Base-by-base conservation (phyloP, 1,140 invertebrate species). In the Acyrthosiphon pisum region DNA sequence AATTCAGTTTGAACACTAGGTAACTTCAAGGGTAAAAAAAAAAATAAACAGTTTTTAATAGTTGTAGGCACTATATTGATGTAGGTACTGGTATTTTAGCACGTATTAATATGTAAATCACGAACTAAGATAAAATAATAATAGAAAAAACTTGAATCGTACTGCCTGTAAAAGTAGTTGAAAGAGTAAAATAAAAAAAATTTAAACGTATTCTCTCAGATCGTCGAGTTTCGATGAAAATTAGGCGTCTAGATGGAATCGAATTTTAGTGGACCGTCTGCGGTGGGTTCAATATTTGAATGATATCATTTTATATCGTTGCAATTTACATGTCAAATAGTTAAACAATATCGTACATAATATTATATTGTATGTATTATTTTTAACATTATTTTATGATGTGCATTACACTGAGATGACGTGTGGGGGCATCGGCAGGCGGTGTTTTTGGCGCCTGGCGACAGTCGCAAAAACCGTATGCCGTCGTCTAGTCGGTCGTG, bases 391-490 rank as follows among this genome's bases (percentile, higher is more conserved):
- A 68, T n/a, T 3, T 4, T 14, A 30, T 30, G 26, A 56, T 23
- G 60, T 30, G 26, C 30, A 30, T n/a, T 18, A 68, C 9, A 0
- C 48, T 50, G 48, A 76, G 48, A 76, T n/a, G n/a, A 76, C 60
- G 30, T 18, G 18, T 6, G n/a, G 6, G 60, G 6, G 30, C n/a
- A 76, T 76, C n/a, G 30, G 60, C n/a, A 30, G 84, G n/a, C 44
- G 20, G 84, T 23, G 48, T 56, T 89, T 35, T 89, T 41, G 88
- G 88, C 88, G 88, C 88, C 88, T 56, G n/a, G 35, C 88, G 88
- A 89, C 88, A 53, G 30, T 35, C 50, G 87, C 60, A 4, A n/a
- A 89, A 86, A 89, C 88, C 88, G 88, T 89, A 89, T 41, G 88
- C 60, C 60, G 60, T 76, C 60, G 60, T 89, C 88, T 89, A 56